Evolutionary conservation across 2,113 vertebrate genomes (phyloP), one percentile per base, ranked within the genome.

Genomic region (Poicephalus gulielmi): DNA sequence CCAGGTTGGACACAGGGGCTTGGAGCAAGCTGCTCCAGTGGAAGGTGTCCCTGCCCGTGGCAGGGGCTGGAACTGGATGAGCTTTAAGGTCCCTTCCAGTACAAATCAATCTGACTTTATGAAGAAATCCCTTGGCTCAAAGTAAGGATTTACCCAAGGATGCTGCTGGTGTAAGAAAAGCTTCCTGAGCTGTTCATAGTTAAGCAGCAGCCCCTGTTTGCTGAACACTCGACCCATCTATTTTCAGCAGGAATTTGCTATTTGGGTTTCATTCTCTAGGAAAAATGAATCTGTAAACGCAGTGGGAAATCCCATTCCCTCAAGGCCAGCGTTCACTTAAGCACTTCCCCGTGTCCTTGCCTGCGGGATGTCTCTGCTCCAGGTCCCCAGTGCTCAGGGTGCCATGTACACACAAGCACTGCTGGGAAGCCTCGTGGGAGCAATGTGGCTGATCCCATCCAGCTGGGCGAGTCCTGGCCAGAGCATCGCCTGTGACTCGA

Each of bases 391-490:
- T 69, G 50, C 60, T 59, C 0, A 4, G 41, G 28, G 47, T 88
- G 91, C 73, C 80, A 86, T 30, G 30, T 63, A 9, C 15, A 19
- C 22, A 3, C 43, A 0, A 17, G 33, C 0, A 0, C 46, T 1
- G 59, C 64, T 73, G 0, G 0, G 27, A 30, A 70, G 27, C 53
- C 23, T 6, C 8, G 35, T 0, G 6, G 70, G 76, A 86, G 24
- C 3, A 7, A 11, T 0, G 17, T 41, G 35, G 80, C 57, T 94
- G 88, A 90, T 86, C 6, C 4, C 35, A 41, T 46, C 37, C 79
- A 92, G 63, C 90, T 76, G 90, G 78, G 82, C 1, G 25, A 86
- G 73, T 67, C 41, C 31, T 6, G 14, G 89, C 80, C 92, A 67
- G 47, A 82, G 62, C 63, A 37, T 60, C 4, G 1, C 12, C 53